Percentiles rank a stretch among this genome's conserved stretches.
phyloP scores from a whole-genome alignment of 2,888 invertebrate species.

The Cerastis rubricosa region DNA sequence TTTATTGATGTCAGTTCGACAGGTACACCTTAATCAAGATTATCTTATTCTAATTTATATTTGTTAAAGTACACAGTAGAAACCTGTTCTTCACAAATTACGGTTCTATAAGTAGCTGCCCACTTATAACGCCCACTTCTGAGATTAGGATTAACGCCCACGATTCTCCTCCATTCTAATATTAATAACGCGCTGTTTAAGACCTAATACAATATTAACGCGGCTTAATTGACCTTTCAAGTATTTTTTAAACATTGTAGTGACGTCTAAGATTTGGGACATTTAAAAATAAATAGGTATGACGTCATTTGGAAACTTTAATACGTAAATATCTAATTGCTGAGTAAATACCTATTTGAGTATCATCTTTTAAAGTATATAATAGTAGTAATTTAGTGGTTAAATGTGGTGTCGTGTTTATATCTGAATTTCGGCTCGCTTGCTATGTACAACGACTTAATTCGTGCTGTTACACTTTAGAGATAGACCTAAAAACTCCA shows the following conservation, averaged over 20 bases:
- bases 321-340: neutral
- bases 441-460: neutral
- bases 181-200: neutral
- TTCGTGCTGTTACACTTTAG: neutral
- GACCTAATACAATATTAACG: constrained; percentile 9
- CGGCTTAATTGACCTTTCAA: constrained; percentile 14
- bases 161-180: neutral
- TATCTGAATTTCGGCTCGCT: neutral
- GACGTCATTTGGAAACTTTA: neutral
- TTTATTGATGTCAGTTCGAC: neutral
- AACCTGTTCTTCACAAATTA: neutral
- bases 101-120: constrained; percentile 3
- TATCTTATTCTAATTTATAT: neutral
- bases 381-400: neutral
- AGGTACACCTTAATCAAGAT: neutral
- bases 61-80: neutral
- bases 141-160: constrained; percentile 11
- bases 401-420: neutral
- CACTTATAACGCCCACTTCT: neutral
- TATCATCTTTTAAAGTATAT: neutral
- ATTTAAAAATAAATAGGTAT: constrained; percentile 16
- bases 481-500: neutral
- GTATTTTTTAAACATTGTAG: constrained; percentile 14
- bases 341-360: neutral
- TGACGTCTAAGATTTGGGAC: neutral